Evolutionary conservation across 2,113 vertebrate species (phyloP), one percentile per base, ranked within the genome.

Genomic region (Ranitomeya variabilis): DNA sequence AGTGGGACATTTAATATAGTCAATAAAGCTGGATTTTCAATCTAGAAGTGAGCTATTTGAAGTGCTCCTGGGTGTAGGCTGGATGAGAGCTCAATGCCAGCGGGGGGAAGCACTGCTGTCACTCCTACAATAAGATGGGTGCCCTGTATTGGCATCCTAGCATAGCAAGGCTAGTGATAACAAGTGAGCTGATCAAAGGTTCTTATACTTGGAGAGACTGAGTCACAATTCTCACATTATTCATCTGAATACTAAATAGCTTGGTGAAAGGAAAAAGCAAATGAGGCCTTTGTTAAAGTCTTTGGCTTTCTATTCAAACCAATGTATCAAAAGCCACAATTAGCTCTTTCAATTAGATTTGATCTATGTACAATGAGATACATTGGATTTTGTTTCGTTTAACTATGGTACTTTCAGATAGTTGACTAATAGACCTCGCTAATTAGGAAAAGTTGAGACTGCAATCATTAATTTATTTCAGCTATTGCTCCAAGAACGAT

Each of bases 201-300:
- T 87, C 37, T 69, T 71, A 64, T 26, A 71, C n/a, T 66, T 69
- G 23, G 60, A 66, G 57, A 80, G 77, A 64, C 86, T 86, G 55
- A 87, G 76, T 69, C 86, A 87, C 62, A 87, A 52, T 87, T 87
- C 62, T 66, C 73, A 37, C 73, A 78, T 86, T 86, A 78, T 86
- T 78, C 37, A 66, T 66, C 60, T 64, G 85, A 86, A 86, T 79
- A 19, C 59, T 86, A 87, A 87, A 51, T 19, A 87, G 77, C 14
- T 80, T n/a, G 51, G 77, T 78, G 76, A 87, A 66, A 80, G 76
- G 11, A 67, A 80, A 57, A 87, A 55, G 77, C n/a, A 52, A 80
- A 54, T 76, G 23, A 57, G 55, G 52, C 77, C 67, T 37, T 37
- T 87, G 77, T 80, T 79, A 71, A 66, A 71, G 62, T 51, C 26